These are phyloP conservation scores for Arothron firmamentum DNA, from an alignment of 2,113 vertebrate genomes.

Conservation along the genomic window DNA sequence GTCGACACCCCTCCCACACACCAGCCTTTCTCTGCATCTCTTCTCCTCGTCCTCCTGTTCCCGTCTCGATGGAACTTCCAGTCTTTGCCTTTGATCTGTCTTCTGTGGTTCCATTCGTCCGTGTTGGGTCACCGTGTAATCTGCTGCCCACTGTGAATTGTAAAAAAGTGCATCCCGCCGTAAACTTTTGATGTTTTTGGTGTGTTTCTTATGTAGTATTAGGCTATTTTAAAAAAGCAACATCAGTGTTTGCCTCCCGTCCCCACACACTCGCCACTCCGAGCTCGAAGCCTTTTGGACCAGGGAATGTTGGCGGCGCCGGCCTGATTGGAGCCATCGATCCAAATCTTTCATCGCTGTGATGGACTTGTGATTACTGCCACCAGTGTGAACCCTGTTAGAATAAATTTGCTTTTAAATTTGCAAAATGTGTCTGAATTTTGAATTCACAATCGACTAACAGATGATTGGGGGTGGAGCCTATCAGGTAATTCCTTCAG, in stretches of 20 bases:
- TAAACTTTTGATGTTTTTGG: conserved; percentile 22
- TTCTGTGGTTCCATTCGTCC: neutral
- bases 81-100: neutral
- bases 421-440: conserved; percentile 24
- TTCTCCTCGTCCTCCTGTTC: conserved; percentile 47
- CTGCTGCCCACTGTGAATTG: conserved; percentile 15
- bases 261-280: conserved; percentile 9
- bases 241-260: conserved; percentile 33
- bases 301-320: conserved; percentile 14
- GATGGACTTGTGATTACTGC: conserved; percentile 40
- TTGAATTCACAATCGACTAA: conserved; percentile 17
- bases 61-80: conserved; percentile 9
- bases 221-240: conserved; percentile 13
- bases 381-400: conserved; percentile 42
- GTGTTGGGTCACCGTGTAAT: conserved; percentile 15
- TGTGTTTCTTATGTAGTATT: conserved; percentile 36
- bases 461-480: neutral
- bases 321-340: conserved; percentile 37
- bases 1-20: conserved; percentile 70
- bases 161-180: conserved; percentile 9
- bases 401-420: conserved; percentile 48
- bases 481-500: too few relatives aligned
- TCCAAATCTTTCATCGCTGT: conserved; percentile 33
- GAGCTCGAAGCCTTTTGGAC: conserved; percentile 21
- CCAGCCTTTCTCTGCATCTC: conserved; percentile 60